A percentile compares a stretch with the other conserved stretches of the same genome.
These are phyloP conservation scores for Squalus acanthias DNA, from an alignment of 2,797 vertebrate species.

Conservation along the genomic window DNA sequence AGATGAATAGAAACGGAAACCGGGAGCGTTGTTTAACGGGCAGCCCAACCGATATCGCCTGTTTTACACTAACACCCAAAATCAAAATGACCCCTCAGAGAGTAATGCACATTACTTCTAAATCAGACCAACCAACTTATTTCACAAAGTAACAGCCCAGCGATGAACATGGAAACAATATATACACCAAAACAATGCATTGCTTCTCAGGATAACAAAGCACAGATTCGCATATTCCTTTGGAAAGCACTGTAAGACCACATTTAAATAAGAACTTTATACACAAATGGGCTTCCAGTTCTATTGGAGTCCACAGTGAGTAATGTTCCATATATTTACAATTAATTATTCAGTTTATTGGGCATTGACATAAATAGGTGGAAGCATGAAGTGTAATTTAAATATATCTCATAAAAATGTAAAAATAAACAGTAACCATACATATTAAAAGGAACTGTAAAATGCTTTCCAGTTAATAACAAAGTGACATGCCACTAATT, in stretches of 20 bases:
- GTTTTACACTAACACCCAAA: neutral
- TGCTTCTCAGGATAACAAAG: neutral
- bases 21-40: neutral
- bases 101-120: neutral
- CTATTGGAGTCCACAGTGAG: neutral
- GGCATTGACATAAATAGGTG: conserved; percentile 27
- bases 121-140: neutral
- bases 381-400: conserved; percentile 24
- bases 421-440: conserved; percentile 14
- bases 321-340: neutral
- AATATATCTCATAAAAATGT: neutral
- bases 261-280: neutral
- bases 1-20: neutral
- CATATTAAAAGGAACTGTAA: conserved; percentile 1
- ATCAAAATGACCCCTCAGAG: neutral
- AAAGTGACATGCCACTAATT: neutral
- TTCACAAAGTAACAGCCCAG: neutral
- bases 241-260: neutral
- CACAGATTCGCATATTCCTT: neutral
- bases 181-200: neutral
- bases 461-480: conserved; percentile 26
- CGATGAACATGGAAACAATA: neutral
- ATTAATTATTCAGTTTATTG: conserved; percentile 24
- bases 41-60: neutral
- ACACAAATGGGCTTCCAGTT: neutral